Evolutionary conservation across 2,113 vertebrate species (phyloP), one percentile per base, ranked within the genome.

Genomic region (Setophaga kirtlandii): DNA sequence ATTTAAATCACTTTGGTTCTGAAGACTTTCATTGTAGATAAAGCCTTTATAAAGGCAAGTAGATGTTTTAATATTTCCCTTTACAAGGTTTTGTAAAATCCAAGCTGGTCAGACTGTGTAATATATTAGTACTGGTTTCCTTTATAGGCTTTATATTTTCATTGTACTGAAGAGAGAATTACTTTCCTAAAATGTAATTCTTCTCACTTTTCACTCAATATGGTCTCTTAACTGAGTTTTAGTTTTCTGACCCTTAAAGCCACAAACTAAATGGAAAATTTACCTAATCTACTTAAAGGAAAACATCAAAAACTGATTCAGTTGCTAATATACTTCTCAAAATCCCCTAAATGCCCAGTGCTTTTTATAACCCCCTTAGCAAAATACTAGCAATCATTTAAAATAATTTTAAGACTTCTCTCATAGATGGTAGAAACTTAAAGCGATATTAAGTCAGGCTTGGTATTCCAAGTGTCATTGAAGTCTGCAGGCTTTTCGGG

Each of bases 331-430:
- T 60, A 76, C 33, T 47, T 94, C 70, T 86, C 52, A 86, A 79
- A 97, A 87, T 96, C 75, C 65, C 41, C 13, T 67, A 76, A 94
- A 85, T 87, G 56, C 33, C 90, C 76, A 70, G 3, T 91, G 49
- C 17, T 79, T 90, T 60, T 88, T 69, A 13, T 50, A 96, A 93
- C 39, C 30, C 47, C 65, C 82, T 92, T 77, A 88, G 44, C 37
- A 90, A 74, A 68, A 79, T 24, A 46, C 8, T 35, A 76, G 16
- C 33, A 83, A 82, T 69, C 68, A 89, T 44, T 84, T 80, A 83
- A 97, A 97, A 94, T 79, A 88, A 92, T 96, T 96, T 90, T 95
- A 87, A 94, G 96, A 95, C 74, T 94, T 95, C 41, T 80, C 58
- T 93, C 71, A 35, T 63, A 94, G 56, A 35, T 15, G 64, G 39